These are phyloP conservation scores for Sapayoa aenigma DNA, from an alignment of 2,113 vertebrate species.

Conservation along the genomic window DNA sequence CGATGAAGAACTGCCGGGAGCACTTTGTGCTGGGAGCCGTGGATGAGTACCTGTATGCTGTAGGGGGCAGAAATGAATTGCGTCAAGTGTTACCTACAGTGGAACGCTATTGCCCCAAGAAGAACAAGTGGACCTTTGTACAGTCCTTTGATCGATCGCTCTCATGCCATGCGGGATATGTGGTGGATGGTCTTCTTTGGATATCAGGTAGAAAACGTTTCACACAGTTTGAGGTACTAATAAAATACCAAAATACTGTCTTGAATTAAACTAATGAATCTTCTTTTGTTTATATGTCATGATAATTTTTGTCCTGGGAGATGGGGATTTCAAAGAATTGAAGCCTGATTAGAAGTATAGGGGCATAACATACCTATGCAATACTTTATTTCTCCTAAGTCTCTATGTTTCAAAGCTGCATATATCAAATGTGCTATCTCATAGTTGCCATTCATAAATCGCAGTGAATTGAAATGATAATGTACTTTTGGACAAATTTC, in stretches of 20 bases:
- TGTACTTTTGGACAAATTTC: background rate
- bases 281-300: background rate
- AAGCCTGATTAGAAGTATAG: background rate
- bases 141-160: constrained; percentile 95
- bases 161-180: constrained; percentile 93
- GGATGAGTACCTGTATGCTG: constrained; percentile 89
- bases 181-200: constrained; percentile 94
- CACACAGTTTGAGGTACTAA: constrained; percentile 38
- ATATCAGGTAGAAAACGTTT: constrained; percentile 89
- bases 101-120: constrained; percentile 93
- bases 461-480: background rate
- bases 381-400: background rate
- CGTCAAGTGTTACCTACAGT: constrained; percentile 93
- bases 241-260: background rate
- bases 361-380: background rate
- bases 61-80: constrained; percentile 91
- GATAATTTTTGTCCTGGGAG: background rate
- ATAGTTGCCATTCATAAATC: background rate
- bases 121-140: constrained; percentile 96
- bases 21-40: constrained; percentile 92
- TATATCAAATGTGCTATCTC: background rate
- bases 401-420: background rate
- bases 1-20: constrained; percentile 96
- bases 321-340: background rate
- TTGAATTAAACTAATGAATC: background rate